Percentiles rank a stretch among this genome's conserved stretches.
Evolutionary conservation across 1,140 invertebrate genomes (phyloP).

Genomic region (Zaprionus ghesquierei): DNA sequence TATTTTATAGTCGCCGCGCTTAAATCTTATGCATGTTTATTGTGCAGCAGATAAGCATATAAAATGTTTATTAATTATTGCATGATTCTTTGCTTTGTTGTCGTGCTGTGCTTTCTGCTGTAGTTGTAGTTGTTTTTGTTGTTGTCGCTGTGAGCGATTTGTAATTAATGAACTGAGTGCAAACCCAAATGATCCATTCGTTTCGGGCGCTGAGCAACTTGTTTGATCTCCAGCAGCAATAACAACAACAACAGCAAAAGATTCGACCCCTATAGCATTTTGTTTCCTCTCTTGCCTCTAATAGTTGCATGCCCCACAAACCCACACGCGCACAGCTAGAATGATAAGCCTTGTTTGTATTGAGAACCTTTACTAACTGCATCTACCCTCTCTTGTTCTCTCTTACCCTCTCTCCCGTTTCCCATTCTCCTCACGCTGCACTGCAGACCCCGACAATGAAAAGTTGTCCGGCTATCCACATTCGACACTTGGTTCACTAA

Average conservation of each 20-base stretch:
- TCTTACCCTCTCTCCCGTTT: slow-evolving; percentile 24
- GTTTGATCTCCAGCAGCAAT: slow-evolving; percentile 35
- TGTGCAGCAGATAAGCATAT: slow-evolving; percentile 42
- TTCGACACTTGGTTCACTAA: slow-evolving; percentile 83
- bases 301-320: slow-evolving; percentile 55
- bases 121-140: slow-evolving; percentile 34
- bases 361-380: slow-evolving; percentile 15
- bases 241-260: slow-evolving; percentile 24
- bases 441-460: slow-evolving; percentile 81
- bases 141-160: slow-evolving; percentile 49
- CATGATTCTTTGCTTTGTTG: slow-evolving; percentile 30
- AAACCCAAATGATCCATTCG: slow-evolving; percentile 25
- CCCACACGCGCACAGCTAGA: background rate
- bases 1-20: slow-evolving; percentile 38
- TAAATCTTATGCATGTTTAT: slow-evolving; percentile 40
- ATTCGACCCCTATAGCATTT: slow-evolving; percentile 30
- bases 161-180: slow-evolving; percentile 61
- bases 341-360: background rate
- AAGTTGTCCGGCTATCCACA: slow-evolving; percentile 82
- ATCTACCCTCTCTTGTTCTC: slow-evolving; percentile 31
- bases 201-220: slow-evolving; percentile 15
- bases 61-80: slow-evolving; percentile 50
- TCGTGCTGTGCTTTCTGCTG: slow-evolving; percentile 24
- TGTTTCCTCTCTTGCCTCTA: slow-evolving; percentile 8
- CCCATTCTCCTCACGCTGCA: background rate